Evolutionary conservation across 2,888 invertebrate species (phyloP).

Genomic region (Candidula unifasciata): DNA sequence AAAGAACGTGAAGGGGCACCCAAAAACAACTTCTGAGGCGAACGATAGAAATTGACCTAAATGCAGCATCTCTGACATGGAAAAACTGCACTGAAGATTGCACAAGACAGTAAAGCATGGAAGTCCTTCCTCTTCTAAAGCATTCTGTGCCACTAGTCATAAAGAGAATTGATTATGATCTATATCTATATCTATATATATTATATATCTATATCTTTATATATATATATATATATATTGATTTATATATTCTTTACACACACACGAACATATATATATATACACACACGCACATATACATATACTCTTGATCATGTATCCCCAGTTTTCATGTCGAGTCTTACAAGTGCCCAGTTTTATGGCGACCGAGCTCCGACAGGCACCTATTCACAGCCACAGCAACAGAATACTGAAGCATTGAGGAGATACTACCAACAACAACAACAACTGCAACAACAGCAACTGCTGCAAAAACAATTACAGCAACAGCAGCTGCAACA

Average conservation of each 20-base stretch:
- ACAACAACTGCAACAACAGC: conserved; percentile 25
- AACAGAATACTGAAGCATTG: background rate
- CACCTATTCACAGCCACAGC: background rate
- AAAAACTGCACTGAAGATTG: too few relatives aligned
- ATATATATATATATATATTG: background rate
- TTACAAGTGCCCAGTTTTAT: conserved; percentile 25
- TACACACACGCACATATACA: conserved; percentile 2
- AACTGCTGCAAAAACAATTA: background rate
- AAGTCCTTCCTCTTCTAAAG: too few relatives aligned
- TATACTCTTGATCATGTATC: too few relatives aligned
- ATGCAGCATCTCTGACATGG: too few relatives aligned
- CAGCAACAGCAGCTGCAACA: background rate
- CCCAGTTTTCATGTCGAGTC: background rate
- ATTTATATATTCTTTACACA: background rate
- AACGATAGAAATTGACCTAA: too few relatives aligned
- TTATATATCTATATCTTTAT: background rate
- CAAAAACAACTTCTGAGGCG: too few relatives aligned
- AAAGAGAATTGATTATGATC: too few relatives aligned
- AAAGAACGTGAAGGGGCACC: too few relatives aligned
- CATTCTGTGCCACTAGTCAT: too few relatives aligned
- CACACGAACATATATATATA: background rate
- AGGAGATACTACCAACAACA: background rate
- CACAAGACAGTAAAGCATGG: too few relatives aligned
- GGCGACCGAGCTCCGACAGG: background rate
- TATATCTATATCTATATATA: background rate